Percentiles rank a stretch among this genome's conserved stretches.
Conservation (phyloP, 2,888 invertebrate genomes). For the Gisinianus flammeolus region DNA sequence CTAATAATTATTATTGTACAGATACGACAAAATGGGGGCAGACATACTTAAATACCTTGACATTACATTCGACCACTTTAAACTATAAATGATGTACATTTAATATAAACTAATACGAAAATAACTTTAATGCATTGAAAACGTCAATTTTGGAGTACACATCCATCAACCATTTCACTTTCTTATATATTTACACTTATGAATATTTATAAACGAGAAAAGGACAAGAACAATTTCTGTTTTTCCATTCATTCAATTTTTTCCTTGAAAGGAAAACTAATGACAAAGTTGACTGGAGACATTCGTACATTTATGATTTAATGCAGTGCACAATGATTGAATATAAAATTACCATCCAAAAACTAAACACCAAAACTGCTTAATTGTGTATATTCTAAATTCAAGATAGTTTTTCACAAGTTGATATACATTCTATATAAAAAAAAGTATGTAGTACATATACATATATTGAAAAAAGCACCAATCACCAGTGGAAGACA, state of each 20-base stretch:
- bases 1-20: background rate
- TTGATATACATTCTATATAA: background rate
- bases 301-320: too few relatives aligned
- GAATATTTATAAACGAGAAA: too few relatives aligned
- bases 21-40: too few relatives aligned
- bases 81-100: too few relatives aligned
- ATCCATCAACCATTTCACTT: too few relatives aligned
- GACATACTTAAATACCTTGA: background rate
- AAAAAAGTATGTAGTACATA: background rate
- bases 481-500: background rate
- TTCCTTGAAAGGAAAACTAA: too few relatives aligned
- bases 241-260: too few relatives aligned
- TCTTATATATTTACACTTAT: too few relatives aligned
- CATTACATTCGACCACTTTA: background rate
- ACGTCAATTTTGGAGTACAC: background rate
- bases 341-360: background rate
- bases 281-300: too few relatives aligned
- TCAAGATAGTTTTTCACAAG: background rate
- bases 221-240: too few relatives aligned
- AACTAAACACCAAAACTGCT: background rate
- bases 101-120: background rate
- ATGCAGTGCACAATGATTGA: too few relatives aligned
- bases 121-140: background rate
- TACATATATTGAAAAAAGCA: background rate
- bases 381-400: background rate